phyloP scores from a whole-genome alignment of 2,888 invertebrate species.

The Drosophila subquinaria region DNA sequence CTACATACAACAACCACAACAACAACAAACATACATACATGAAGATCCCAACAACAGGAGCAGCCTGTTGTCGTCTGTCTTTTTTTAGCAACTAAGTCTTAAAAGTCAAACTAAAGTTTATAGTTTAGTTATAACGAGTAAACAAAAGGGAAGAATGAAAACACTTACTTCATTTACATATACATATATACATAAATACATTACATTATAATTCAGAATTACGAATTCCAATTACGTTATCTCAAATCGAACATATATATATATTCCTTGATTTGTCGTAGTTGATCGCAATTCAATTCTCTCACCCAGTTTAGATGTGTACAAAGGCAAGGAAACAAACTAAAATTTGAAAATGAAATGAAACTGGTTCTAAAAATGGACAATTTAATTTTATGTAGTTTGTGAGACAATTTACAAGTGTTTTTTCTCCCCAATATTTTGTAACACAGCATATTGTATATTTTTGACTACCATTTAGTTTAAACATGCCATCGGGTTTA shows the following conservation, averaged over 20 bases:
- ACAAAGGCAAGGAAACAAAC: slow-evolving; percentile 40
- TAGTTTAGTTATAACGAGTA: slow-evolving; percentile 61
- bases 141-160: slow-evolving; percentile 18
- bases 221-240: slow-evolving; percentile 30
- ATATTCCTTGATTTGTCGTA: slow-evolving; percentile 56
- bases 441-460: slow-evolving; percentile 58
- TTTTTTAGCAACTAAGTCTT: slow-evolving; percentile 65
- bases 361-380: slow-evolving; percentile 49
- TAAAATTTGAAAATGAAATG: slow-evolving; percentile 8
- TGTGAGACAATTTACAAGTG: slow-evolving; percentile 42
- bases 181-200: slow-evolving; percentile 22
- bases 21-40: slow-evolving; percentile 9
- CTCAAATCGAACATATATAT: slow-evolving; percentile 46
- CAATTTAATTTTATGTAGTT: slow-evolving; percentile 50
- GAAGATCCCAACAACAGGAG: slow-evolving; percentile 15
- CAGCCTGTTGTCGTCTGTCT: slow-evolving; percentile 43
- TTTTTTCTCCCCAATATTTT: slow-evolving; percentile 37
- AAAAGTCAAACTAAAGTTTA: slow-evolving; percentile 78
- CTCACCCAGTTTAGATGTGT: slow-evolving; percentile 68
- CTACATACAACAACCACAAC: slow-evolving; percentile 43
- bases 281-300: slow-evolving; percentile 42
- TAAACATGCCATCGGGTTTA: slow-evolving; percentile 76
- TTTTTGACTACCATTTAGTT: slow-evolving; percentile 75
- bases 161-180: slow-evolving; percentile 31
- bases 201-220: slow-evolving; percentile 41